These are phyloP conservation scores for Ginglymostoma cirratum DNA, from an alignment of 2,113 vertebrate genomes.

Conservation along the genomic window DNA sequence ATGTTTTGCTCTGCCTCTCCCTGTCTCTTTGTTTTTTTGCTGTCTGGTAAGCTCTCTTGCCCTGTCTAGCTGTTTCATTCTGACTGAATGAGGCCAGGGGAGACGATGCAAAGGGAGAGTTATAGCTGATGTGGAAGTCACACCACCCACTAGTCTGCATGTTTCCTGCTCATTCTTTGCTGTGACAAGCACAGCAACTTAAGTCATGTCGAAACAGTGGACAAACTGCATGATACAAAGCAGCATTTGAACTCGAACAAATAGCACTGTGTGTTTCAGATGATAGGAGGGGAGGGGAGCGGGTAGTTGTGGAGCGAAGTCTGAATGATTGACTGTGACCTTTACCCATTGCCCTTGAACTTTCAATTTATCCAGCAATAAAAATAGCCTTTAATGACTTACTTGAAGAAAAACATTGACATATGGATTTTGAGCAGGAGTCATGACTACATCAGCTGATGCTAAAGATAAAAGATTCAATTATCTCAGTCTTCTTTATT, in stretches of 20 bases:
- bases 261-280: not conserved
- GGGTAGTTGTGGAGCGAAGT: not conserved
- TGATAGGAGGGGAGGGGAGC: not conserved
- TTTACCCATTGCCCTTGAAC: constrained; percentile 13
- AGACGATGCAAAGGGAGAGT: not conserved
- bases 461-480: constrained; percentile 4
- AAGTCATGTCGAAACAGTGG: not conserved
- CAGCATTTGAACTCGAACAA: not conserved
- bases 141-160: constrained; percentile 5
- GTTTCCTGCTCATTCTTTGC: not conserved
- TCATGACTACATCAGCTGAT: not conserved
- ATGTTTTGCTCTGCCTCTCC: not conserved
- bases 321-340: constrained; percentile 14
- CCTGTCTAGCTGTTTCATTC: not conserved
- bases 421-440: not conserved
- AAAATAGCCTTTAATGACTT: not conserved
- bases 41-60: not conserved
- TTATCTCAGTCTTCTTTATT: not conserved
- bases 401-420: constrained; percentile 23
- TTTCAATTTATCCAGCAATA: not conserved
- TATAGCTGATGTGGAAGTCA: not conserved
- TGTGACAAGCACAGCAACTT: not conserved
- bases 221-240: not conserved
- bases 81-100: not conserved
- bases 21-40: not conserved